These are phyloP conservation scores for Cremastinae sp. DNA, from an alignment of 2,888 invertebrate species.

Conservation along the genomic window DNA sequence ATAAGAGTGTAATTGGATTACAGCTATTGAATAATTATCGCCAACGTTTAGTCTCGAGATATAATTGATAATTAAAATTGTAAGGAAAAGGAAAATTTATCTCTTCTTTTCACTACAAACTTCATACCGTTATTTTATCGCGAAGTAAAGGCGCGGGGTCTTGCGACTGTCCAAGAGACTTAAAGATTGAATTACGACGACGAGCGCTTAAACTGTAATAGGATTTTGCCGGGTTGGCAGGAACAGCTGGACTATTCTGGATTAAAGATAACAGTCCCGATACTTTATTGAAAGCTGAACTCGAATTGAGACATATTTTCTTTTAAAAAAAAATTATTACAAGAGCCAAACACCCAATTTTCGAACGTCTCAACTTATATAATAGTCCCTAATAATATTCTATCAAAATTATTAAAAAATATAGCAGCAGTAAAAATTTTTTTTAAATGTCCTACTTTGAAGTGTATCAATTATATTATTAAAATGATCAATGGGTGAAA, in stretches of 20 bases:
- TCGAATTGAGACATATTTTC: slow-evolving; percentile 2
- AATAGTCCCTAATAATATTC: no score
- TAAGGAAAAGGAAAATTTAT: background rate
- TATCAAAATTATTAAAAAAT: no score
- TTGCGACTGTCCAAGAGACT: slow-evolving; percentile 25
- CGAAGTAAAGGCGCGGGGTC: slow-evolving; percentile 10
- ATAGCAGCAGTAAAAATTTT: no score
- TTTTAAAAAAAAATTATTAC: background rate
- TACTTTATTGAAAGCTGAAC: slow-evolving; percentile 18
- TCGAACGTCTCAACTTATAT: no score
- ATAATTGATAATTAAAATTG: slow-evolving; percentile 11
- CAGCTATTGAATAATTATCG: background rate
- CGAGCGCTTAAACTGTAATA: slow-evolving; percentile 49
- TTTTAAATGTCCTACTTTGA: no score
- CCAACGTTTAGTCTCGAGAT: background rate
- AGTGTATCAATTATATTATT: no score
- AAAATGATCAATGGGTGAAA: no score
- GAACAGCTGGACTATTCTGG: slow-evolving; percentile 22
- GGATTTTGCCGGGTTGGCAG: slow-evolving; percentile 33
- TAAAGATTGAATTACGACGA: slow-evolving; percentile 50
- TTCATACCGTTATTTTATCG: slow-evolving; percentile 20
- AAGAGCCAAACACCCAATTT: no score
- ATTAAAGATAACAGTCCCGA: slow-evolving; percentile 12
- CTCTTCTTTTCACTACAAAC: slow-evolving; percentile 10
- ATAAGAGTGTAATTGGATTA: background rate